Base-by-base conservation (phyloP, 2,113 vertebrate genomes). In the Tretioscincus oriximinensis region DNA sequence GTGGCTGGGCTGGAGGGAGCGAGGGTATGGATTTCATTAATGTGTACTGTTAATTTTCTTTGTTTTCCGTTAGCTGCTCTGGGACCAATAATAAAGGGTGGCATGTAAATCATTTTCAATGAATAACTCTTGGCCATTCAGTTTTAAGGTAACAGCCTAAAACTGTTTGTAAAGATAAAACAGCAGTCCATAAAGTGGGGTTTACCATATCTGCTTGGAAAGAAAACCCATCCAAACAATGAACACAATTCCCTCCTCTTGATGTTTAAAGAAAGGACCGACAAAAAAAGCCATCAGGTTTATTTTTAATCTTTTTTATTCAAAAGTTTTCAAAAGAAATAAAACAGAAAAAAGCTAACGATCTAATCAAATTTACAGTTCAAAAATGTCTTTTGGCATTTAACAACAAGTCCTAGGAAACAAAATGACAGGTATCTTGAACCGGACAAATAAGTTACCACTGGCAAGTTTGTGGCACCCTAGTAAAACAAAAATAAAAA, bases 391-490 rank as follows among this genome's bases (percentile, higher is more conserved):
- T 97, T 96, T 97, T 97, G 97, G 97, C 95, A 94, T 96, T 98
- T 96, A 96, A 97, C 95, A 96, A 95, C 95, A 97, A 97, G 96
- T 96, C 94, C 95, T 96, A 96, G 92, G 95, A 96, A 97, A 96
- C 95, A 96, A 97, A 96, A 96, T 94, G 93, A 97, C 96, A 97
- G 95, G 96, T 95, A 95, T 95, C 94, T 97, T 97, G 95, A 97
- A 97, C 96, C 95, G 96, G 96, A 99, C 96, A 97, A 95, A 96
- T 95, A 96, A 95, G 96, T 97, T 96, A 96, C 97, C 97, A 97
- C 97, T 97, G 96, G 96, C 96, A 97, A 97, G 95, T 95, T 89
- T 96, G 97, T 97, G 97, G 97, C 97, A 97, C 97, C 35, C 35
- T 93, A 96, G 96, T 96, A 94, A 96, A 97, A 98, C 96, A 96